Conservation (phyloP, 2,888 invertebrate species). For the Chaetoderma sp. region DNA sequence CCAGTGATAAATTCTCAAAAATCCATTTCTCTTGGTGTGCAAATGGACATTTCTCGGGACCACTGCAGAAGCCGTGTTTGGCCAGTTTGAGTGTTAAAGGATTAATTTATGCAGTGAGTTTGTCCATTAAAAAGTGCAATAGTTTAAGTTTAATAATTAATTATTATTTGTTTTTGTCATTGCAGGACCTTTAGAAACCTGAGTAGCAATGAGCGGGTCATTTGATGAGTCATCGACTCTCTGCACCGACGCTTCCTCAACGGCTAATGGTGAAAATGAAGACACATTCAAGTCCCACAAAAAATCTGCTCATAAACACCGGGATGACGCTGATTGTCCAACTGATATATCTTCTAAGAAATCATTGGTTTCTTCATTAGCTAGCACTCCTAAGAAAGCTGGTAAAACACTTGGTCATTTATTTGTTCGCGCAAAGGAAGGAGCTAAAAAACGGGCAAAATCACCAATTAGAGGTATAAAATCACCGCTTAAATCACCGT, state of each 20-base stretch:
- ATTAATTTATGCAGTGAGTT: too few relatives aligned
- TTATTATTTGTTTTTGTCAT: too few relatives aligned
- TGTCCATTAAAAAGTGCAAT: too few relatives aligned
- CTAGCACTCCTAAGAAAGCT: constrained; percentile 39
- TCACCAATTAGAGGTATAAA: constrained; percentile 41
- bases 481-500: constrained; percentile 39
- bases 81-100: too few relatives aligned
- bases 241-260: constrained; percentile 48
- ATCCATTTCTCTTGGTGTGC: too few relatives aligned
- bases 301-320: not conserved
- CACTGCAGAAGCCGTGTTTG: too few relatives aligned
- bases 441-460: constrained; percentile 48
- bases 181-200: too few relatives aligned
- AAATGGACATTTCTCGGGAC: too few relatives aligned
- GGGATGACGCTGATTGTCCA: not conserved
- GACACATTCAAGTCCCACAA: constrained; percentile 25
- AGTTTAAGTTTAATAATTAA: too few relatives aligned
- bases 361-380: not conserved
- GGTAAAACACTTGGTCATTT: constrained; percentile 37
- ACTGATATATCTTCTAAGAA: not conserved
- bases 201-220: constrained; percentile 56
- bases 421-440: constrained; percentile 38
- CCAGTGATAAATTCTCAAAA: too few relatives aligned
- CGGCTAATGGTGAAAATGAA: constrained; percentile 29
- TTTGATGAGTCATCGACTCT: constrained; percentile 61